Evolutionary conservation across 2,113 vertebrate species (phyloP).

Genomic region (Ophiodon elongatus): DNA sequence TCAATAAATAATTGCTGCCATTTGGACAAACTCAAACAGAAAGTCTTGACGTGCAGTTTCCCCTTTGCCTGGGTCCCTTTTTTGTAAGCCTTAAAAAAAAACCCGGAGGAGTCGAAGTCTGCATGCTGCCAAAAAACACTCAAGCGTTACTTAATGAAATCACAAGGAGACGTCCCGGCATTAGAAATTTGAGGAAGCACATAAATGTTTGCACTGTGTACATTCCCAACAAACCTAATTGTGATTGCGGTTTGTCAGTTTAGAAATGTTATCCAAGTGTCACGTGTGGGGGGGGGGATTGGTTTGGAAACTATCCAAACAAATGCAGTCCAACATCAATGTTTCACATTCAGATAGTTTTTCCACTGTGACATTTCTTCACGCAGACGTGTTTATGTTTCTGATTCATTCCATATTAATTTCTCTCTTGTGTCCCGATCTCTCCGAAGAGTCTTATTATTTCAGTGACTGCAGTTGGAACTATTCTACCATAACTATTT

Average conservation of each 20-base stretch:
- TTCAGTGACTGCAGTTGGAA: constrained; percentile 19
- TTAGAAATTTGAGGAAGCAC: constrained; percentile 58
- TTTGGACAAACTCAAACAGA: constrained; percentile 32
- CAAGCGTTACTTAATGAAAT: constrained; percentile 47
- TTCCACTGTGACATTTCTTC: constrained; percentile 29
- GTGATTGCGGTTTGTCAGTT: constrained; percentile 38
- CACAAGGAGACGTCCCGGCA: constrained; percentile 35
- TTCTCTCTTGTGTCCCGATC: constrained; percentile 13
- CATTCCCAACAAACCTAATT: constrained; percentile 65
- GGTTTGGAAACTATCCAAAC: constrained; percentile 56
- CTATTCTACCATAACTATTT: constrained; percentile 6
- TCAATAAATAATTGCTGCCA: constrained; percentile 7
- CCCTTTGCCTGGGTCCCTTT: constrained; percentile 27
- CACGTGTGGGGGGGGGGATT: constrained; percentile 27
- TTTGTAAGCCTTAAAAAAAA: constrained; percentile 17
- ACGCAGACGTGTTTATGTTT: constrained; percentile 50
- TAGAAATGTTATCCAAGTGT: constrained; percentile 49
- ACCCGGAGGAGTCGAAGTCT: constrained; percentile 7
- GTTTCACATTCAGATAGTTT: constrained; percentile 43
- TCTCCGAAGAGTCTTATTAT: constrained; percentile 28
- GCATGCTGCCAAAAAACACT: constrained; percentile 58
- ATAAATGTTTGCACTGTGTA: constrained; percentile 63
- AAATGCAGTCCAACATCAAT: constrained; percentile 40
- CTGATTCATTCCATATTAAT: constrained; percentile 46
- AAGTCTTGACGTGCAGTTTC: constrained; percentile 21